Base-by-base conservation (phyloP, 1,140 invertebrate genomes). In the Lysiphlebus fabarum region DNA sequence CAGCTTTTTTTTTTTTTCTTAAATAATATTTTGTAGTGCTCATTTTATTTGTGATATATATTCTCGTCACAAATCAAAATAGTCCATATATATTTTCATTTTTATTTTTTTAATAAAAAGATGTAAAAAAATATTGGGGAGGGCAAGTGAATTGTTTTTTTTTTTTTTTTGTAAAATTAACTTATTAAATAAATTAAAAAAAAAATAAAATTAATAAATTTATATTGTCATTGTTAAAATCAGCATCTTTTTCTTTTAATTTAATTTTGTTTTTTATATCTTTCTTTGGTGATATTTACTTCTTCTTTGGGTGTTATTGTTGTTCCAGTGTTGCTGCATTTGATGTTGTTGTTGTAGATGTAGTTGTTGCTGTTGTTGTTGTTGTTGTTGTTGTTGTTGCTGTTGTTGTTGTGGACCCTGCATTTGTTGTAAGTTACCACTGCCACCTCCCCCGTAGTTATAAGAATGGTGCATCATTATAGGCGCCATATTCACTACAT, bases 391-490 rank as follows among this genome's bases (percentile, higher is more conserved):
- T 72, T 75, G 77, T 68, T 77, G 72, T 71, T 79, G 76, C 73
- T 76, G 77, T 56, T 75, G 75, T 68, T 76, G 74, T 65, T 71
- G 67, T 59, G 71, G 79, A 70, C 72, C 76, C 80, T 80, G 79
- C 78, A 81, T 82, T 79, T 82, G 82, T 81, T 81, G 79, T 75
- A 80, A 78, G 75, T 76, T 77, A 80, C 77, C 78, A 77, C 74
- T 77, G 73, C 79, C 76, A 81, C 76, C 77, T 80, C 80, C 80
- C 78, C 81, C 80, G 79, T 83, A 84, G 82, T 77, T 78, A 82
- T 80, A 84, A 82, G 81, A 75, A 78, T 80, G 80, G 77, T 82
- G 80, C 82, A 83, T 81, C 80, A 80, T 77, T 75, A 79, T 72
- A 79, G 78, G 79, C 74, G 78, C 75, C 78, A 80, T 80, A 80